These are phyloP conservation scores for Tragelaphus strepsiceros DNA, from an alignment of 2,113 vertebrate species.

Conservation along the genomic window DNA sequence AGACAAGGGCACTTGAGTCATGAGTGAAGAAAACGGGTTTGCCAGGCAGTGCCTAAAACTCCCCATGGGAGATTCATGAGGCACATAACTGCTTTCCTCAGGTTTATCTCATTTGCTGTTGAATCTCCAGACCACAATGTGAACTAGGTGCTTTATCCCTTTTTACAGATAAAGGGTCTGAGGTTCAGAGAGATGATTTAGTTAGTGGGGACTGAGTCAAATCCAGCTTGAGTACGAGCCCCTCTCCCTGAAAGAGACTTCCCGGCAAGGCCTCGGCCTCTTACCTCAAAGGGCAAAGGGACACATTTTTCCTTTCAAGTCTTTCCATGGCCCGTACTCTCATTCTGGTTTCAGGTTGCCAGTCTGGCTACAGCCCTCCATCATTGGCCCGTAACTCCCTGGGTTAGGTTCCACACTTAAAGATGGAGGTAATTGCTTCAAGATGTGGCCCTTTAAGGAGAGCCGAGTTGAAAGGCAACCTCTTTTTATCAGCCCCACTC, in stretches of 20 bases:
- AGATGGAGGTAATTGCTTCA: conserved; percentile 82
- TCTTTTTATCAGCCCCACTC: conserved; percentile 76
- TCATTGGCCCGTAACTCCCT: conserved; percentile 79
- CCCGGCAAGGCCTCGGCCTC: conserved; percentile 43
- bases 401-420: conserved; percentile 77
- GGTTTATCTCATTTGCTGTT: neutral
- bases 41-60: neutral
- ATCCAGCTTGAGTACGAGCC: neutral
- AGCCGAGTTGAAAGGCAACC: conserved; percentile 68
- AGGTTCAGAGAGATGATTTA: neutral
- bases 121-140: neutral
- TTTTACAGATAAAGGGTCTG: neutral
- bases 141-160: neutral
- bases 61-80: neutral
- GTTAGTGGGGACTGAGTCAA: neutral
- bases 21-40: conserved; percentile 16
- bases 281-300: conserved; percentile 72
- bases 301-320: conserved; percentile 76
- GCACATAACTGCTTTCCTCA: neutral
- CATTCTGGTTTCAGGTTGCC: conserved; percentile 77
- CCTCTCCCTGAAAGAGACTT: neutral
- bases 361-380: conserved; percentile 64
- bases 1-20: neutral
- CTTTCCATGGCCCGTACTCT: conserved; percentile 70
- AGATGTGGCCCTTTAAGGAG: conserved; percentile 75